phyloP scores from a whole-genome alignment of 2,113 vertebrate species.

The Mirza zaza region DNA sequence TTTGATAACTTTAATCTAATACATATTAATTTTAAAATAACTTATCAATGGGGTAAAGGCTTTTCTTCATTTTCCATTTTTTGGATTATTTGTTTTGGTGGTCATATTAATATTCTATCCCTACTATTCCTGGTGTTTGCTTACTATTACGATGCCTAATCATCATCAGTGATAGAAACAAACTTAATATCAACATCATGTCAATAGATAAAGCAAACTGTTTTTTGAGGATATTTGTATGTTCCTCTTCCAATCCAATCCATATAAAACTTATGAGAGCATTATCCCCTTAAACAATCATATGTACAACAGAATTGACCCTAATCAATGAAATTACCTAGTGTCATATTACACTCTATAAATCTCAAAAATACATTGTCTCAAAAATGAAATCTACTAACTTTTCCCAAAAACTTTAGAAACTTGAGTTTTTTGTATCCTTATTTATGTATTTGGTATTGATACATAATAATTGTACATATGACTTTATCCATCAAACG shows the following conservation, averaged over 20 bases:
- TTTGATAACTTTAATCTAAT: slow-evolving; percentile 1
- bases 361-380: neutral
- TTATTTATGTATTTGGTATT: neutral
- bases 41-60: neutral
- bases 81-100: neutral
- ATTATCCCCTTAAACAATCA: neutral
- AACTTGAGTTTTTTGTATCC: neutral
- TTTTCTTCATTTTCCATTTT: slow-evolving; percentile 16
- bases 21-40: neutral
- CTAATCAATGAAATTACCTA: neutral
- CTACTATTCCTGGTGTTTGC: neutral
- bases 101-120: neutral
- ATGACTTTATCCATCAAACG: slow-evolving; percentile 14
- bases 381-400: slow-evolving; percentile 7
- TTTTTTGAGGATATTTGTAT: neutral
- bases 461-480: neutral
- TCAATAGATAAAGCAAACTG: neutral
- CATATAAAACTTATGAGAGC: neutral
- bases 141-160: slow-evolving; percentile 16
- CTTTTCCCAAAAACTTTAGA: neutral
- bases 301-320: neutral
- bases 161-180: neutral
- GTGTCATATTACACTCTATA: neutral
- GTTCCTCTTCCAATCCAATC: neutral
- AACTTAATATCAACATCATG: neutral